phyloP scores from a whole-genome alignment of 1,140 invertebrate species.

The Bactericera cockerelli region DNA sequence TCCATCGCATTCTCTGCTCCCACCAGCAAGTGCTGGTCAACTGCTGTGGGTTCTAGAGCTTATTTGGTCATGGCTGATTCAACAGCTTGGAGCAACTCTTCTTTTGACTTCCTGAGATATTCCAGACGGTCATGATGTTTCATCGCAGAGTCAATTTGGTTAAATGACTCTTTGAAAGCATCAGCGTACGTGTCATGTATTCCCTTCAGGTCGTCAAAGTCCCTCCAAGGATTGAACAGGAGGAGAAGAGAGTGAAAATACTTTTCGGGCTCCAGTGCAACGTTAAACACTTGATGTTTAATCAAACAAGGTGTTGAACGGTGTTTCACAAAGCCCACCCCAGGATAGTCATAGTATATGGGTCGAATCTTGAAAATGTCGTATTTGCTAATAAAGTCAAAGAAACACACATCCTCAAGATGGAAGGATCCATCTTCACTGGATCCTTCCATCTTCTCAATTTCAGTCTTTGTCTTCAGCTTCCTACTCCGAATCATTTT shows the following conservation, averaged over 20 bases:
- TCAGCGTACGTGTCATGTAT: background rate
- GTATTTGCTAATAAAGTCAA: conserved; percentile 19
- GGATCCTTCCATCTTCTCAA: conserved; percentile 19
- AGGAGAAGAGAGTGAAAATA: conserved; percentile 13
- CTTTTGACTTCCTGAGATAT: conserved; percentile 17
- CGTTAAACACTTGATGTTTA: conserved; percentile 10
- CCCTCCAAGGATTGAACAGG: conserved; percentile 7
- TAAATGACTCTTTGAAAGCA: background rate
- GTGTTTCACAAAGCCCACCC: conserved; percentile 9
- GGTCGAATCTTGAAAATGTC: background rate
- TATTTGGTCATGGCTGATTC: conserved; percentile 11
- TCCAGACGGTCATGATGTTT: conserved; percentile 21
- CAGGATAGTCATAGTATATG: conserved; percentile 3
- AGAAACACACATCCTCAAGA: conserved; percentile 18
- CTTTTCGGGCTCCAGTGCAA: conserved; percentile 9
- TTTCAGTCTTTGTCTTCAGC: conserved; percentile 18
- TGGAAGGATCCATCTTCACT: conserved; percentile 19
- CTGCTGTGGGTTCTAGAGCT: background rate
- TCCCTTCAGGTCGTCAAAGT: background rate
- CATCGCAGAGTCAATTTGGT: background rate
- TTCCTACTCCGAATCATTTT: conserved; percentile 18
- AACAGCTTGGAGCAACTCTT: conserved; percentile 18
- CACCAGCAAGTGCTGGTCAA: conserved; percentile 16
- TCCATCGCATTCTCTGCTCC: conserved; percentile 22
- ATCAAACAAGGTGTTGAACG: conserved; percentile 4